These are phyloP conservation scores for Pseudococcus jackbeardsleyi DNA, from an alignment of 2,888 invertebrate genomes.

Conservation along the genomic window DNA sequence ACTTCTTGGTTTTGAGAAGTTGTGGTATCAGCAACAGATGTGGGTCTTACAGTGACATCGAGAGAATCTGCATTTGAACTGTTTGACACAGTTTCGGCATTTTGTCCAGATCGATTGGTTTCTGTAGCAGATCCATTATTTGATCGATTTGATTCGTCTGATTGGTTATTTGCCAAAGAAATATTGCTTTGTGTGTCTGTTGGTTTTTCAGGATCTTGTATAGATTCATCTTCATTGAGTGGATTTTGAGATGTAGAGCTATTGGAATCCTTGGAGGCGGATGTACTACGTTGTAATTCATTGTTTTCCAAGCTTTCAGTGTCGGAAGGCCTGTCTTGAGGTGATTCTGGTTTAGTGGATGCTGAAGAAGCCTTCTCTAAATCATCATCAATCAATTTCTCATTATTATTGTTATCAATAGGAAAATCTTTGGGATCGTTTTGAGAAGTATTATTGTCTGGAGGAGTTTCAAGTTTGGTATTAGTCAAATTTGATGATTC, in stretches of 20 bases:
- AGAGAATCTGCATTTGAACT: neutral
- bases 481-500: neutral
- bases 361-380: neutral
- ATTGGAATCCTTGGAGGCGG: neutral
- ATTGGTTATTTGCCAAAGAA: neutral
- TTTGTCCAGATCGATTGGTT: neutral
- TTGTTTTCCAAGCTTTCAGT: constrained; percentile 42
- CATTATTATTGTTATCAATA: neutral
- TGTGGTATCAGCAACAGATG: neutral
- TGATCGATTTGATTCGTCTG: neutral
- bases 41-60: neutral
- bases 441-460: neutral
- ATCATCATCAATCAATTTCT: neutral
- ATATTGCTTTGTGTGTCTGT: neutral
- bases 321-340: neutral
- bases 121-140: neutral
- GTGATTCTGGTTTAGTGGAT: neutral
- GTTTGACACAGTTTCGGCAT: neutral
- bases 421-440: neutral
- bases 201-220: neutral
- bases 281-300: neutral
- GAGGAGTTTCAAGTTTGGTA: neutral
- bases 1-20: neutral
- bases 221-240: neutral
- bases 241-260: neutral